phyloP scores from a whole-genome alignment of 2,113 vertebrate species.

The Manacus vitellinus region DNA sequence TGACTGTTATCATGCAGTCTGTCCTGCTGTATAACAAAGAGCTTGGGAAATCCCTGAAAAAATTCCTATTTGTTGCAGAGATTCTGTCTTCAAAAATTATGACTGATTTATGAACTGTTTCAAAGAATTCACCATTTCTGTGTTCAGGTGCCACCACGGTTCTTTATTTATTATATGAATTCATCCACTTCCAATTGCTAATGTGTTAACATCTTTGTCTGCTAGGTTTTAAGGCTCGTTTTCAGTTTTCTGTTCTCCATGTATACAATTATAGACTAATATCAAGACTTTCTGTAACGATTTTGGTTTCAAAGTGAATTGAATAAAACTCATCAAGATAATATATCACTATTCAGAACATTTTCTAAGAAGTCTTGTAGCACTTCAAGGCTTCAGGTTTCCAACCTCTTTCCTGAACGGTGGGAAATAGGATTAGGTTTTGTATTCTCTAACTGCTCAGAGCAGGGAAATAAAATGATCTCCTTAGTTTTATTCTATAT shows the following conservation, averaged over 20 bases:
- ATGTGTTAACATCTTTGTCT: background rate
- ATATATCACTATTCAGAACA: background rate
- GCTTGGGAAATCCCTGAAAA: background rate
- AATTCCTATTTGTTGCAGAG: background rate
- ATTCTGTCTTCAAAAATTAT: background rate
- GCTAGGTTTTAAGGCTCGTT: background rate
- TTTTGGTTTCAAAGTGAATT: background rate
- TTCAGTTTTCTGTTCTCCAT: background rate
- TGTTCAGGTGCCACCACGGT: background rate
- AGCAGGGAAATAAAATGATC: background rate
- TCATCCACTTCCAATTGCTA: background rate
- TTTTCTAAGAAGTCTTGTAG: background rate
- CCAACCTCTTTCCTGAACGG: background rate
- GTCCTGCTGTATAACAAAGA: background rate
- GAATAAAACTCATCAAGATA: background rate
- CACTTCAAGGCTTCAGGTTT: background rate
- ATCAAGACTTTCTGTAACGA: background rate
- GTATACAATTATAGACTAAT: background rate
- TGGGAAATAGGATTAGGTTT: background rate
- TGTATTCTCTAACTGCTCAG: background rate
- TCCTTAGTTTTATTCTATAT: background rate
- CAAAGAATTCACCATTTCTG: background rate
- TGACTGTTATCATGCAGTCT: background rate
- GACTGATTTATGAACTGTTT: background rate
- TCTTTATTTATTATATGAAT: background rate